A percentile compares a stretch with the other conserved stretches of the same genome.
These are phyloP conservation scores for Lomographa bimaculata DNA, from an alignment of 2,888 invertebrate genomes.

Conservation along the genomic window DNA sequence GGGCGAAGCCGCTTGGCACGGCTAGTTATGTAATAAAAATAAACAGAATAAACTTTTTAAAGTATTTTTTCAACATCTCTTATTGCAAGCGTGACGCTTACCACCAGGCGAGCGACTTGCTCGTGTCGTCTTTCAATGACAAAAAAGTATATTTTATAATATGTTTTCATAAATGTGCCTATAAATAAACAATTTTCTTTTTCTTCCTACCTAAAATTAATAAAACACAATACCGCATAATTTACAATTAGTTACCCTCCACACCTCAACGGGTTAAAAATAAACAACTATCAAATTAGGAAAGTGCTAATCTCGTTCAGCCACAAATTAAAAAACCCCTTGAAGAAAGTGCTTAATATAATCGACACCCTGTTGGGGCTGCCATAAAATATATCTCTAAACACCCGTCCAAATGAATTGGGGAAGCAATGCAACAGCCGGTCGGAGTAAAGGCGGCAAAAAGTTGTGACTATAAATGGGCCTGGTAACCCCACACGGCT, in stretches of 20 bases:
- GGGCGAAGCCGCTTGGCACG: too few relatives aligned
- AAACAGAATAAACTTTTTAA: too few relatives aligned
- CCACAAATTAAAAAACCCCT: slow-evolving; percentile 51
- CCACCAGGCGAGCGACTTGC: too few relatives aligned
- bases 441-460: slow-evolving; percentile 36
- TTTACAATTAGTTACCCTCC: not conserved
- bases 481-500: slow-evolving; percentile 6
- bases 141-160: too few relatives aligned
- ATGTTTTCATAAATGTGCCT: too few relatives aligned
- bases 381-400: slow-evolving; percentile 47
- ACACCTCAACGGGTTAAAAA: slow-evolving; percentile 13
- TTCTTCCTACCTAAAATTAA: too few relatives aligned
- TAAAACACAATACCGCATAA: not conserved
- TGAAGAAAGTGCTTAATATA: slow-evolving; percentile 40
- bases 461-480: slow-evolving; percentile 30
- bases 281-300: slow-evolving; percentile 37
- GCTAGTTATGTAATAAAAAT: too few relatives aligned
- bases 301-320: slow-evolving; percentile 58
- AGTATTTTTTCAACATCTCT: too few relatives aligned
- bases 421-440: slow-evolving; percentile 40
- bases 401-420: slow-evolving; percentile 38
- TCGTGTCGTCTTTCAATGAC: too few relatives aligned
- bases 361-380: slow-evolving; percentile 46
- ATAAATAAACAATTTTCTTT: too few relatives aligned
- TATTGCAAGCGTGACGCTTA: too few relatives aligned